Evolutionary conservation across 2,113 vertebrate species (phyloP).

Genomic region (Shinisaurus crocodilurus): DNA sequence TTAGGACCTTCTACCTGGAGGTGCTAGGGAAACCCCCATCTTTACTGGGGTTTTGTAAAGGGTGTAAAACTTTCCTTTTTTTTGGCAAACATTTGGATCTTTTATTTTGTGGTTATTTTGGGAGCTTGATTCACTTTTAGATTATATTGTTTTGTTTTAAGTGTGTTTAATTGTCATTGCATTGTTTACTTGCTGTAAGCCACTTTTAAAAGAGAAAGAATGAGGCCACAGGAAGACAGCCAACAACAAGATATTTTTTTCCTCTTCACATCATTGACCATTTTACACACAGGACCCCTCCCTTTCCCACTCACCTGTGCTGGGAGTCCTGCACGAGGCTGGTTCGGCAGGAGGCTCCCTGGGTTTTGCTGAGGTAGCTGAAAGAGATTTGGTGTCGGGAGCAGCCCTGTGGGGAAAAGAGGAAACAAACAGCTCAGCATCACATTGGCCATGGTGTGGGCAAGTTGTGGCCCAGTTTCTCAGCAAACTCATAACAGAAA

Average conservation of each 20-base stretch:
- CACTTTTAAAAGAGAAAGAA: not conserved
- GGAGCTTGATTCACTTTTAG: too few species aligned
- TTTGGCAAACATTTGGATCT: too few species aligned
- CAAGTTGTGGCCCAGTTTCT: not conserved
- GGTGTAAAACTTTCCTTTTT: too few species aligned
- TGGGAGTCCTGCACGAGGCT: conserved; percentile 84
- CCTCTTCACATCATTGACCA: too few species aligned
- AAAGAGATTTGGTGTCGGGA: conserved; percentile 92
- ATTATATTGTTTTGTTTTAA: not conserved
- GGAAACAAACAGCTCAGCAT: not conserved
- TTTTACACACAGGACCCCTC: not conserved
- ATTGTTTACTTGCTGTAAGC: too few species aligned
- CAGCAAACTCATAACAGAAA: not conserved
- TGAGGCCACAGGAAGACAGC: too few species aligned
- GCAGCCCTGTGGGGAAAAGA: conserved; percentile 79
- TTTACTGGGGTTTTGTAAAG: too few species aligned
- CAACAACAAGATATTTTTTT: not conserved
- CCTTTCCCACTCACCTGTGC: conserved; percentile 78
- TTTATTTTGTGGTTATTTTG: too few species aligned
- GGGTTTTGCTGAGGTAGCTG: conserved; percentile 97
- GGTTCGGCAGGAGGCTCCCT: conserved; percentile 87
- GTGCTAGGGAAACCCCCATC: too few species aligned
- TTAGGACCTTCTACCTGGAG: too few species aligned
- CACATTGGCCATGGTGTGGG: not conserved
- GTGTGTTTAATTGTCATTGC: too few species aligned